phyloP scores from a whole-genome alignment of 2,113 vertebrate genomes.

The Psettodes erumei region DNA sequence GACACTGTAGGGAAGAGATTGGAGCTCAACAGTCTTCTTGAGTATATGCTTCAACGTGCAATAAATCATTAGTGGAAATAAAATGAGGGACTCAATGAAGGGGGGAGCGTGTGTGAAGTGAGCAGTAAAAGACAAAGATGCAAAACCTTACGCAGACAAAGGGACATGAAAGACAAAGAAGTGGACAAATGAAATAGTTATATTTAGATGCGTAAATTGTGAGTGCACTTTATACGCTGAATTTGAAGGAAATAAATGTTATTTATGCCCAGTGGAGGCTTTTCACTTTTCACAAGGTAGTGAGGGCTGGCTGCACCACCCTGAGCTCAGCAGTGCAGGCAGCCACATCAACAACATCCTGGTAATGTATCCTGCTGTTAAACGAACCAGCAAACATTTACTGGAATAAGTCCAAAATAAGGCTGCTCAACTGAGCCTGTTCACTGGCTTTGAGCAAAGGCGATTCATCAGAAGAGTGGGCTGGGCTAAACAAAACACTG shows the following conservation, averaged over 20 bases:
- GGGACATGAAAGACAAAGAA: background rate
- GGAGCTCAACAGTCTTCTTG: background rate
- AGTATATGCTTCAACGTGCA: background rate
- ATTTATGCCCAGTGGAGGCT: slow-evolving; percentile 5
- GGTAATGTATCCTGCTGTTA: slow-evolving; percentile 32
- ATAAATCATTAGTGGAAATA: background rate
- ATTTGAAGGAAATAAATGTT: background rate
- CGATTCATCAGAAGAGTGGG: slow-evolving; percentile 11
- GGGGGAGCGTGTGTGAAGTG: background rate
- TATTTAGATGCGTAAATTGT: too few relatives aligned
- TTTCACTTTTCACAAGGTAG: slow-evolving; percentile 9
- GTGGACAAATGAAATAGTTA: background rate
- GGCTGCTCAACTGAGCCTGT: slow-evolving; percentile 22
- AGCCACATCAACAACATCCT: slow-evolving; percentile 49
- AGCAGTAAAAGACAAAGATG: background rate
- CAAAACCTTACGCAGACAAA: background rate
- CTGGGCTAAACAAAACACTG: slow-evolving; percentile 15
- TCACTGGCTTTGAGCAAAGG: slow-evolving; percentile 17
- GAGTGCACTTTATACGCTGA: background rate
- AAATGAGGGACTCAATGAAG: background rate
- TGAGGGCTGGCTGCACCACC: slow-evolving; percentile 1
- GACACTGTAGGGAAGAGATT: slow-evolving; percentile 73
- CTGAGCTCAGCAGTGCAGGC: slow-evolving; percentile 8
- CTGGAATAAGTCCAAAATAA: slow-evolving; percentile 23
- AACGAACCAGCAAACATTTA: slow-evolving; percentile 45